Evolutionary conservation across 2,797 vertebrate genomes (phyloP), one percentile per base, ranked within the genome.

Genomic region (Mormyrus hasselquistii): DNA sequence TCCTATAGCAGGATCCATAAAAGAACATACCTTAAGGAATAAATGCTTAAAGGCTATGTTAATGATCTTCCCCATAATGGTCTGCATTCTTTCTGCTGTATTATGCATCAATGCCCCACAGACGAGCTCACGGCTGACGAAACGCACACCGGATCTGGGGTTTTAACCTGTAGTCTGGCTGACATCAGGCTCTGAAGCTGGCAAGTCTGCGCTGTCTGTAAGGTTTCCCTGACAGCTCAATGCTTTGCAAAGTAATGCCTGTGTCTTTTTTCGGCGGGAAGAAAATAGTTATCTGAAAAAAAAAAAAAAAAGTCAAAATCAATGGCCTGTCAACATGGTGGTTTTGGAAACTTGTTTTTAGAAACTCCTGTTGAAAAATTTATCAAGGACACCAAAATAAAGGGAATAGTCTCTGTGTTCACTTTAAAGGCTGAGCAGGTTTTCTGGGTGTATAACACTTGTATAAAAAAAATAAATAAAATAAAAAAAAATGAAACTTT

Each of bases 281-380:
- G 34, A 76, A 76, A 38, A 76, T 19, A 41, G 69, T 41, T 41
- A 44, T 69, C 65, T 34, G 14, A 52, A 53, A 53, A 52, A 52
- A 53, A 53, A 53, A 59, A 69, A 62, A 69, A 69, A 69, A 3
- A 69, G 25, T 69, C 29, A 14, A 34, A 69, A 69, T 79, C 73
- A 79, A 79, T 79, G 34, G 14, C 14, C 73, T 38, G 73, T 79
- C 73, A 79, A 7, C 73, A 79, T 44, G 38, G 38, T 69, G 38
- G 73, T 79, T 79, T 79, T 79, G 73, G 38, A 41, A 76, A 76
- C 69, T 76, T 41, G 69, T 76, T 76, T 65, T 65, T 65, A 25
- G 25, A 69, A 69, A 34, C 25, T 62, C 59, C 59, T 62, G 3
- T 8, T 69, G 25, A 69, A 69, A 69, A 69, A 34, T 69, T 34